Base-by-base conservation (phyloP, 2,113 vertebrate species). In the Odocoileus hemionus region DNA sequence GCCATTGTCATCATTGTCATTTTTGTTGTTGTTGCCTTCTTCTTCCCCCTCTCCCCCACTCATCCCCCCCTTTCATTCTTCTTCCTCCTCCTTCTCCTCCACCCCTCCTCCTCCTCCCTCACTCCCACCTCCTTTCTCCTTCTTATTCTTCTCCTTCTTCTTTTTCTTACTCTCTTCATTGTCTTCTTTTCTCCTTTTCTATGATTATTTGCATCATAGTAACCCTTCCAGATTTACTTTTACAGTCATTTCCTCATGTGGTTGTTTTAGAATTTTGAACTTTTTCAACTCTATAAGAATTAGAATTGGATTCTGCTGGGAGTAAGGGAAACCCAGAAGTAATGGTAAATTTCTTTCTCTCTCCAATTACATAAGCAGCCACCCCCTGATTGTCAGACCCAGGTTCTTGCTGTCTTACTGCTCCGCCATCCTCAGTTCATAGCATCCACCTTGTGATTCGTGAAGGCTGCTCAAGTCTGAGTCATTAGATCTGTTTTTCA, bases 11-110 rank as follows among this genome's bases (percentile, higher is more conserved):
- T 57, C 6, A 9, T 7, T 54, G 14, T 50, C 33, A 14, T 89
- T 87, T 57, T 26, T 47, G 9, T 54, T 43, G 10, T 7, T 14
- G 4, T 23, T 60, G 23, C 15, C 43, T 26, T 82, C 15, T 30
- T 3, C 33, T 15, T 9, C 23, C 3, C 9, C 33, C 1, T 7
- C 3, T 21, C 28, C 30, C 8, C 47, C 3, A 1, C 45, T 9
- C 2, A 13, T 93, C 60, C 43, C 7, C 4, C 39, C 3, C 19
- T 6, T 50, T 80, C 17, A 33, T 80, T 12, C 47, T 45, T 15
- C 25, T 43, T 33, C 21, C 3, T 3, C 7, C 30, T 50, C 39
- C 12, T 25, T 7, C 14, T 30, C 36, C 11, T 12, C 15, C 26
- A 13, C 14, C 36, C 19, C n/a, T 91, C 60, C 76, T 17, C 26